Percentiles rank a stretch among this genome's conserved stretches.
These are phyloP conservation scores for Phortica magna DNA, from an alignment of 2,888 invertebrate genomes.

Conservation along the genomic window DNA sequence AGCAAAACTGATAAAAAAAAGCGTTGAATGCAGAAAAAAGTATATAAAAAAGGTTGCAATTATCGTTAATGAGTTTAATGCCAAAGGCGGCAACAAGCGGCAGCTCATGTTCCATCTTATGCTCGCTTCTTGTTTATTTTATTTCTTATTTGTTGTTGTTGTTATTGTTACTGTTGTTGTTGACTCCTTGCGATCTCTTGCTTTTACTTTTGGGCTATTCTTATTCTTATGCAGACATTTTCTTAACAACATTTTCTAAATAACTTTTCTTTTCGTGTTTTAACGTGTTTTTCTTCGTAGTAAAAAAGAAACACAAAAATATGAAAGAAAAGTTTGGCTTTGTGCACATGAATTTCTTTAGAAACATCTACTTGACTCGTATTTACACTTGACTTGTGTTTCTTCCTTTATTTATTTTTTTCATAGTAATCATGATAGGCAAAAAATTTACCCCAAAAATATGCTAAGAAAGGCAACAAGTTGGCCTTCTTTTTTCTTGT, in stretches of 20 bases:
- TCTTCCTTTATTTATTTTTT: not conserved
- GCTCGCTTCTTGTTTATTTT: not conserved
- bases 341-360: not conserved
- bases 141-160: not conserved
- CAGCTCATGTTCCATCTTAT: not conserved
- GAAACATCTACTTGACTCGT: slow-evolving; percentile 42
- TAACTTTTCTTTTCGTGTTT: slow-evolving; percentile 11
- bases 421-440: slow-evolving; percentile 41
- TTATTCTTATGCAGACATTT: not conserved
- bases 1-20: slow-evolving; percentile 26
- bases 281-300: not conserved
- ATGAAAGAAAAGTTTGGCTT: not conserved
- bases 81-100: slow-evolving; percentile 54
- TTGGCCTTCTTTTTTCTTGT: slow-evolving; percentile 39
- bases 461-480: slow-evolving; percentile 57
- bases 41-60: slow-evolving; percentile 65
- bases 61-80: slow-evolving; percentile 73
- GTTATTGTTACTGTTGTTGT: not conserved
- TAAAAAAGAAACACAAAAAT: not conserved
- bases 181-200: not conserved
- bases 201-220: not conserved
- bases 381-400: slow-evolving; percentile 64
- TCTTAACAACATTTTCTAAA: not conserved
- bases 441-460: slow-evolving; percentile 10
- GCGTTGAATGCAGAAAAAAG: slow-evolving; percentile 35